Percentiles rank a stretch among this genome's conserved stretches.
Evolutionary conservation across 1,140 invertebrate genomes (phyloP).

Genomic region (Panonychus citri): DNA sequence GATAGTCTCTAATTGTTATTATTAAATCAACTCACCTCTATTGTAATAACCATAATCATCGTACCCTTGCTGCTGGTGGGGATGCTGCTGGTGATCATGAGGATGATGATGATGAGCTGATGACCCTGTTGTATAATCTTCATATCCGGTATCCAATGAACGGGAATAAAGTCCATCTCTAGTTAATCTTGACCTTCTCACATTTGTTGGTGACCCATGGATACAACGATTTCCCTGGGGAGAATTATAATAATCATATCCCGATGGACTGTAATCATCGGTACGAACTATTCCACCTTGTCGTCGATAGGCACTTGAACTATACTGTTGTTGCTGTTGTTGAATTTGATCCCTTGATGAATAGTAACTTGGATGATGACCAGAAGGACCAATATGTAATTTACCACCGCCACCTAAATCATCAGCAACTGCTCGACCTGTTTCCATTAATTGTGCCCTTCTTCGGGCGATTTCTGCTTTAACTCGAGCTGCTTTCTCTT

Average conservation of each 20-base stretch:
- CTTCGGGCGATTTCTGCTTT: slow-evolving; percentile 38
- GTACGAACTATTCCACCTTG: background rate
- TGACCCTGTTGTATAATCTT: background rate
- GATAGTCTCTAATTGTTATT: no score
- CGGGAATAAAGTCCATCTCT: background rate
- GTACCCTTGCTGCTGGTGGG: no score
- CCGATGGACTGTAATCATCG: background rate
- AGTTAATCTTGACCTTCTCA: background rate
- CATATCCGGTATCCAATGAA: background rate
- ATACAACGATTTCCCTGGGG: background rate
- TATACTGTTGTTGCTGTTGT: background rate
- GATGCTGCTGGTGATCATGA: no score
- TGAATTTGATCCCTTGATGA: background rate
- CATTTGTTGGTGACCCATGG: background rate
- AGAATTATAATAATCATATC: background rate
- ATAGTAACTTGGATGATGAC: background rate
- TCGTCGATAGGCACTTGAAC: background rate
- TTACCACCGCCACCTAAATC: background rate
- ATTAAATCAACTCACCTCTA: no score
- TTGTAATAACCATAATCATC: no score
- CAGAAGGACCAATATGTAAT: background rate
- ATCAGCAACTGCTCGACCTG: slow-evolving; percentile 16
- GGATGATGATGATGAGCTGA: no score
- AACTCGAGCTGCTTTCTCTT: slow-evolving; percentile 35
- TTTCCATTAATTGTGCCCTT: slow-evolving; percentile 36